Evolutionary conservation across 2,888 invertebrate species (phyloP), one percentile per base, ranked within the genome.

Genomic region (Hirtodrosophila confusa): DNA sequence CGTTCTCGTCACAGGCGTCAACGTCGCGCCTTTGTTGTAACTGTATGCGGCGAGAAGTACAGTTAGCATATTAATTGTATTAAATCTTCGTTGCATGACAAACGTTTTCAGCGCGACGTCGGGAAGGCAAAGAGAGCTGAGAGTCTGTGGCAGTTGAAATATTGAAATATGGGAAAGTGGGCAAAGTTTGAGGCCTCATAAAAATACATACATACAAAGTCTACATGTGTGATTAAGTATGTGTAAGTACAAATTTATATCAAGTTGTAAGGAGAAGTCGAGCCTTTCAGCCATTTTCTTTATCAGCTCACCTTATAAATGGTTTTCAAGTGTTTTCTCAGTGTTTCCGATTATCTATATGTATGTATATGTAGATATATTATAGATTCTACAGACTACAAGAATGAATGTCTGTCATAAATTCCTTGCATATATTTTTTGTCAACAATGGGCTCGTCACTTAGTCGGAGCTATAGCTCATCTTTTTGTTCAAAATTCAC

Each of bases 21-120:
- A 51, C 35, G 49, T 63, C 40, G 71, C 61, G 56, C 62, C 77
- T 86, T 88, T 84, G 75, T 88, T 66, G 78, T 69, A 63, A 67
- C 74, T 74, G 74, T 74, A 77, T 80, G 77, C 49, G 73, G 67
- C 63, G 87, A 67, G 78, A 82, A 87, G 88, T 88, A 83, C 82
- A 83, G 82, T 83, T 83, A 83, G 86, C 88, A 85, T 88, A 88
- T 82, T 82, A 82, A 88, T 82, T 82, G 85, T 88, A 86, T 86
- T 88, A 80, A 88, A 88, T 88, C 62, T 62, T 68, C 69, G 60
- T 53, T 60, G 65, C 68, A 72, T 79, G 80, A 80, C 76, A 80
- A 78, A 67, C 53, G 57, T 29, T 70, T 66, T 58, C 50, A 57
- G 37, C 37, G 31, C 45, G 58, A 35, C 44, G 51, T 61, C 47